Base-by-base conservation (phyloP, 2,888 invertebrate species). In the Venusia cambrica region DNA sequence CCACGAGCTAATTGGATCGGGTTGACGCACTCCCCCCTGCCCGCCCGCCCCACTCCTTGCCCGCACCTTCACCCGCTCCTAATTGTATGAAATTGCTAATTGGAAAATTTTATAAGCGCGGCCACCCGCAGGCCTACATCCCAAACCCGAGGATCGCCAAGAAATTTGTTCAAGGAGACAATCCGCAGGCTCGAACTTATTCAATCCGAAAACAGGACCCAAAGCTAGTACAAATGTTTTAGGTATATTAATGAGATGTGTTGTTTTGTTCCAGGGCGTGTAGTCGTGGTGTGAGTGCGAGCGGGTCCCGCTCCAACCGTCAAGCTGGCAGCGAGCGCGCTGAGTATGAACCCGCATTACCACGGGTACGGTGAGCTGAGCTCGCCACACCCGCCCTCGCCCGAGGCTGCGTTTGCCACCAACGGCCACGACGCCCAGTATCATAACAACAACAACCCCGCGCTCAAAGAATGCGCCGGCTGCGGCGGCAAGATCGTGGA, bases 401-500 rank as follows among this genome's bases (percentile, higher is more conserved):
- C 93, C 57, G 93, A 92, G 79, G 91, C 91, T 62, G 90, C 91
- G 55, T 91, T 91, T 80, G 92, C 83, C 51, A 69, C 88, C 85
- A 83, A 88, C 61, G 89, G 89, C 39, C 90, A 90, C 75, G 89
- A 90, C 52, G 89, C 89, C 73, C 88, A 38, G 25, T 38, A 89
- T 24, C 89, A 90, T 57, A 90, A 85, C 77, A 90, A 88, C 77
- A 90, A 87, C 70, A 88, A 89, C 66, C 83, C 87, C 0, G 84
- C 87, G 54, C 90, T 93, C 64, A 94, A 94, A 77, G 92, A 93
- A 73, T 97, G 97, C 85, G 95, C 94, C 54, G 97, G 96, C 56
- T 97, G 97, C 84, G 95, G 95, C 59, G 94, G 96, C 76, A 94
- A 95, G 89, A 97, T 97, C 73, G 91, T 94, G 62, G 97, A 97